Evolutionary conservation across 2,113 vertebrate genomes (phyloP).

Genomic region (Labeo rohita): DNA sequence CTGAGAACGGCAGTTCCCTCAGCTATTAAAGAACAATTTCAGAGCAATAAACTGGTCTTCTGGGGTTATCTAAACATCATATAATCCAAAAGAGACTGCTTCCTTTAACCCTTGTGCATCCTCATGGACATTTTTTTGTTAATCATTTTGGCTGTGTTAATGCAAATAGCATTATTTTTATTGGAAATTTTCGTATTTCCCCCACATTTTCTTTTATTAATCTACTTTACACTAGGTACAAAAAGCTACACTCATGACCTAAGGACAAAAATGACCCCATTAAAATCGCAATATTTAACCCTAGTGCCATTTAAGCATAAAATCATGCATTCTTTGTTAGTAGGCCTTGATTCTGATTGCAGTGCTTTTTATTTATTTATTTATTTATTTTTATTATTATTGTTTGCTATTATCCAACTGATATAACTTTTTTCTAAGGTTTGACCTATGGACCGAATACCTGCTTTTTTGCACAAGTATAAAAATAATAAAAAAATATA

Average conservation of each 20-base stretch:
- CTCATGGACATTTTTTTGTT: background rate
- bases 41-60: background rate
- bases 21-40: background rate
- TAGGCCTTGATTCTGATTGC: background rate
- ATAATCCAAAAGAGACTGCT: background rate
- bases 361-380: background rate
- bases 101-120: background rate
- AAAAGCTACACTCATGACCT: background rate
- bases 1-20: background rate
- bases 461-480: no score
- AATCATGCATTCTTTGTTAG: background rate
- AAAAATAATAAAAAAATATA: no score
- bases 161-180: background rate
- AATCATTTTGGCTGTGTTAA: background rate
- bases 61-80: background rate
- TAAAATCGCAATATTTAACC: background rate
- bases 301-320: background rate
- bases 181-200: background rate
- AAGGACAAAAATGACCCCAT: background rate
- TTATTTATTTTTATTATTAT: background rate
- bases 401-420: background rate
- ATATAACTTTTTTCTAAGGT: background rate
- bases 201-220: background rate
- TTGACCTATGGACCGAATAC: background rate
- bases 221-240: background rate